These are phyloP conservation scores for Heliocidaris erythrogramma DNA, from an alignment of 35 echinoderm and acorn worm species.

Conservation along the genomic window DNA sequence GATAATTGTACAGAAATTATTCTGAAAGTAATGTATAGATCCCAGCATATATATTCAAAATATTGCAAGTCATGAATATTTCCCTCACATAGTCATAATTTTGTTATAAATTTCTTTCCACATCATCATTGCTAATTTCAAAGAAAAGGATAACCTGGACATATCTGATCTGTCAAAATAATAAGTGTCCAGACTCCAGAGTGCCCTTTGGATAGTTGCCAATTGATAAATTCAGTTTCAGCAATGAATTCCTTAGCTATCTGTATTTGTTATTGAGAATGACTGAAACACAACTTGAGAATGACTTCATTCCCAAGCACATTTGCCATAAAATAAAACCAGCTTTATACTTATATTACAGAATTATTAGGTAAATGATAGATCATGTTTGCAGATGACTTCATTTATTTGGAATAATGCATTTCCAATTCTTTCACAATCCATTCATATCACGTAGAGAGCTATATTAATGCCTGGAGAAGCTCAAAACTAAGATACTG, in stretches of 20 bases:
- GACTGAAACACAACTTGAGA: neutral
- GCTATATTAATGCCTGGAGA: neutral
- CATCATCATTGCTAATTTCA: neutral
- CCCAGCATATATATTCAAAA: neutral
- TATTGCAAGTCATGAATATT: neutral
- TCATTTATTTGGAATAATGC: neutral
- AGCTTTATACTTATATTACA: neutral
- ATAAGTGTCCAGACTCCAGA: neutral
- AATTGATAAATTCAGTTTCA: neutral
- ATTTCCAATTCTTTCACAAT: neutral
- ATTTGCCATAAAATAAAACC: neutral
- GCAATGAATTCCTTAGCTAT: neutral
- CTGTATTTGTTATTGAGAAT: neutral
- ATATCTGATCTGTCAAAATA: neutral
- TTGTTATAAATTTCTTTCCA: neutral
- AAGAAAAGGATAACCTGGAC: neutral
- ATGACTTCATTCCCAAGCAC: neutral
- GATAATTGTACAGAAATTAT: neutral
- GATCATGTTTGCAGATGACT: neutral
- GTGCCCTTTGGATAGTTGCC: neutral
- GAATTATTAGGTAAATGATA: neutral
- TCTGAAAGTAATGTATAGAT: neutral
- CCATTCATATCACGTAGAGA: neutral
- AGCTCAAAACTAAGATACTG: neutral
- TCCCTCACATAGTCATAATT: neutral